Conservation (phyloP, 2,888 invertebrate species). For the Latrodectus elegans region DNA sequence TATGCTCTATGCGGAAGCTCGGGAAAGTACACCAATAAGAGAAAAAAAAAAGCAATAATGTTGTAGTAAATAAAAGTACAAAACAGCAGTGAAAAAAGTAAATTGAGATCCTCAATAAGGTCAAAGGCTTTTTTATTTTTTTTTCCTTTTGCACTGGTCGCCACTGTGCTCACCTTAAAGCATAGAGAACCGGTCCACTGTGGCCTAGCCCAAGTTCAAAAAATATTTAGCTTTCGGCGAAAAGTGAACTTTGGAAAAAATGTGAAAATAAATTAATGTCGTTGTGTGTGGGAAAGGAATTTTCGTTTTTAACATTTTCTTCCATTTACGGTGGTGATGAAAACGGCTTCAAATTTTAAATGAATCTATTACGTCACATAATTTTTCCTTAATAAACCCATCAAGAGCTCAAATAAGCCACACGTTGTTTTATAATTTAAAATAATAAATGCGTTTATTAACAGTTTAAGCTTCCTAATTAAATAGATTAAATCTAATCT, state of each 20-base stretch:
- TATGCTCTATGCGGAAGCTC: conserved; percentile 40
- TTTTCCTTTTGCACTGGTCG: not conserved
- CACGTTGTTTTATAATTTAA: no score
- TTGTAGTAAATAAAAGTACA: conserved; percentile 7
- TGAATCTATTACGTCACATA: no score
- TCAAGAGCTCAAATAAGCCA: no score
- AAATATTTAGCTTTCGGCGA: conserved; percentile 36
- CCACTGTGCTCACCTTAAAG: conserved; percentile 21
- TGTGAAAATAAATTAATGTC: conserved; percentile 10
- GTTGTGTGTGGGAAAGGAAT: not conserved
- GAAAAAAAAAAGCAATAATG: conserved; percentile 12
- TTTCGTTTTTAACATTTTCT: not conserved
- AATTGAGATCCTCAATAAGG: conserved; percentile 42
- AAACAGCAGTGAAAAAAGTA: conserved; percentile 11
- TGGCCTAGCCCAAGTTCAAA: conserved; percentile 52
- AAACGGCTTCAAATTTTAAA: no score
- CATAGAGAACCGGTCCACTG: conserved; percentile 47
- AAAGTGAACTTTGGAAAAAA: conserved; percentile 59
- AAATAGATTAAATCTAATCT: no score
- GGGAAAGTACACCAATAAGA: conserved; percentile 22
- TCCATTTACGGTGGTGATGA: no score
- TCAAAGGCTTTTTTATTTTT: conserved; percentile 50
- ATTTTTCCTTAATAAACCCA: no score
- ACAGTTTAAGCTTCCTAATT: no score
- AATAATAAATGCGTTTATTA: no score